Percentiles rank a stretch among this genome's conserved stretches.
phyloP scores from a whole-genome alignment of 2,888 invertebrate genomes.

The Nasonia oneida region DNA sequence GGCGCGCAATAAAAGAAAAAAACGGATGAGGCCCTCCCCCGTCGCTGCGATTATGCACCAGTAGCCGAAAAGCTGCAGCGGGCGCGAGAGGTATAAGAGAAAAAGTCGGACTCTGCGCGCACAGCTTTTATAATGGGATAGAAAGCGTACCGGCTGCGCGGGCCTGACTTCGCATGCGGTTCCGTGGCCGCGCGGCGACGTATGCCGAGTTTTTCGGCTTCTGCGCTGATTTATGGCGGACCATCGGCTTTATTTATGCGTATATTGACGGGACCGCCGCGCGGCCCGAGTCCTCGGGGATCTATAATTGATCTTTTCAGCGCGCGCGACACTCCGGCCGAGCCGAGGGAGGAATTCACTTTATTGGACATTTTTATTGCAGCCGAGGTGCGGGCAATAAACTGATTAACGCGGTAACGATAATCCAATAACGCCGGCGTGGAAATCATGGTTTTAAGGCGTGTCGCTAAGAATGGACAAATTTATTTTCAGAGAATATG shows the following conservation, averaged over 20 bases:
- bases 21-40: neutral
- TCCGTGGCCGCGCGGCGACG: neutral
- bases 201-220: conserved; percentile 9
- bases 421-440: neutral
- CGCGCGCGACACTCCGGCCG: neutral
- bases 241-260: neutral
- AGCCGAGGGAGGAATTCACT: neutral
- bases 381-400: neutral
- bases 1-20: neutral
- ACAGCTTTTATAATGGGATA: conserved; percentile 37
- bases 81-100: neutral
- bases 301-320: neutral
- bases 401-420: neutral
- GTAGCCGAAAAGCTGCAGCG: neutral
- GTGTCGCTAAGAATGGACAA: neutral
- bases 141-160: neutral
- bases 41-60: neutral
- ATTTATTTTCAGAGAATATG: neutral
- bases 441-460: neutral
- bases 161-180: neutral
- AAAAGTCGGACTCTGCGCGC: neutral
- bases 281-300: neutral
- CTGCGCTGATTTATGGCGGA: conserved; percentile 2
- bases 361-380: neutral
- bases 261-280: conserved; percentile 1